Base-by-base conservation (phyloP, 1,140 invertebrate species). In the Macrosteles quadrilineatus region DNA sequence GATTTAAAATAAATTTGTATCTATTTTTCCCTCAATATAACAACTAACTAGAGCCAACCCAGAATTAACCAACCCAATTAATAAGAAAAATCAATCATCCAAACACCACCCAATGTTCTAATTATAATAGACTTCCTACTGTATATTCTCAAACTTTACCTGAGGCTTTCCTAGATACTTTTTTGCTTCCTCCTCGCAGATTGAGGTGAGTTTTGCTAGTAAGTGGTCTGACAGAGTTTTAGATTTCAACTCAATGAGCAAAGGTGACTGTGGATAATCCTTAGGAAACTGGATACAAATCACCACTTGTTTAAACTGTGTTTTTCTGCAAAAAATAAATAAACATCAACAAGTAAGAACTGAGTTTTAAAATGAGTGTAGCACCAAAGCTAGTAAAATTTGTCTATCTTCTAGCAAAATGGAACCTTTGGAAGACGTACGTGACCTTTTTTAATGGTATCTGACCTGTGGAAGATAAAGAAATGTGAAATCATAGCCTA, bases 211-310 rank as follows among this genome's bases (percentile, higher is more conserved):
- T 53, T 85, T 84, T 62, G 85, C 80, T 6, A 91, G 79, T 45
- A 92, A 79, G 76, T 86, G 90, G 2, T 85, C 81, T 0, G 87
- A 86, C 4, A 92, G 78, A 40, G 85, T 86, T 79, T 89, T 90
- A 73, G 88, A 91, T 75, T 90, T 91, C 0, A 93, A 77, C 80
- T 92, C 90, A n/a, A 91, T 79, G 14, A 92, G 40, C 14, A 74
- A 55, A 0, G 63, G 11, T 0, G 76, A 73, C 6, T 76, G 70
- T 1, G 88, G 87, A 77, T 92, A 92, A 36, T 85, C 78, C 9
- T 80, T 72, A 2, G 88, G 84, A 78, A 91, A 92, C 74, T 90
- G 87, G 23, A 91, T 81, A 73, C 88, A 89, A 50, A 85, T 83
- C 14, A 86, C 82, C 45, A 92, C 76, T 64, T 85, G 82, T 73